Evolutionary conservation across 2,113 vertebrate species (phyloP), one percentile per base, ranked within the genome.

Genomic region (Podilymbus podiceps): DNA sequence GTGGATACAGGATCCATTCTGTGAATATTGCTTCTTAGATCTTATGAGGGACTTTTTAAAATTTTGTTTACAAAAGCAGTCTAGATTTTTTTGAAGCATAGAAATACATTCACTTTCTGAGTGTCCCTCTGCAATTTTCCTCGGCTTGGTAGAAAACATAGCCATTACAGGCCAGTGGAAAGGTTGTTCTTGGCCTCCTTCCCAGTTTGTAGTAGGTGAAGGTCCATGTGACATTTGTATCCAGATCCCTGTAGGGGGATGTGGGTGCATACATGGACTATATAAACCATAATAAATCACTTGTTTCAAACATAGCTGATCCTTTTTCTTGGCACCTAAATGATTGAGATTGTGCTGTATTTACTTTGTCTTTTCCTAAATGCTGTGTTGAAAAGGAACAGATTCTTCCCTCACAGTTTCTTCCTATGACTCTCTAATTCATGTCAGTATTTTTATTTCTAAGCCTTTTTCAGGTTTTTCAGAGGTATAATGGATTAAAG

Each of bases 141-240:
- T 90, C 75, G 35, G 59, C 25, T 94, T 95, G 69, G 78, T 46
- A 93, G 96, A 95, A 96, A 95, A 47, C 53, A 93, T 42, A 96
- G 95, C 53, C 64, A 93, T 92, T 87, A 96, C 96, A 93, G 47
- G 44, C 69, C 74, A 89, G 83, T 31, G 72, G 72, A 80, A 96
- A 97, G 53, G 93, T 97, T 97, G 78, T 89, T 95, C 62, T 97
- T 98, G 97, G 95, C 85, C 23, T 59, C 12, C 35, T 91, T 95
- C 95, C 96, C 76, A 76, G 74, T 63, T 77, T 95, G 80, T 87
- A 86, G 82, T 84, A 90, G 93, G 91, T 90, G 85, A 90, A 96
- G 46, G 83, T 92, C 94, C 95, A 71, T 30, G 69, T 69, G 93
- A 94, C 50, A n/a, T 60, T 85, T 79, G 95, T 91, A 92, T 96